phyloP scores from a whole-genome alignment of 92 coral and sea anemone species.

The Siderastrea siderea region DNA sequence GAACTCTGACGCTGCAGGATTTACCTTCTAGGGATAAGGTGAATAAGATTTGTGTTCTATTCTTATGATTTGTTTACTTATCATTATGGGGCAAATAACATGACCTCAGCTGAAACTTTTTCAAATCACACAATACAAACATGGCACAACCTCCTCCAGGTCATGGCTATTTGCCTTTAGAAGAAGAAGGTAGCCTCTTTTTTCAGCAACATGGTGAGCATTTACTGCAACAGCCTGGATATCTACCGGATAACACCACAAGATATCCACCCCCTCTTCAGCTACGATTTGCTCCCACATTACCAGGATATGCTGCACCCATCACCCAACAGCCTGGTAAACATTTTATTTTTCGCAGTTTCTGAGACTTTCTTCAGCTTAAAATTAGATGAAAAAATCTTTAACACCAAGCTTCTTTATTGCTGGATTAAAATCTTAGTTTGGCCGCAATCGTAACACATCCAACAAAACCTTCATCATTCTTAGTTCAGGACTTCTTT shows the following conservation, averaged over 20 bases:
- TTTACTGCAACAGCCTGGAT: slow-evolving; percentile 73
- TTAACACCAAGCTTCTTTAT: background rate
- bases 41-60: background rate
- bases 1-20: background rate
- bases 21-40: slow-evolving; percentile 13
- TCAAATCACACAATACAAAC: background rate
- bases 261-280: slow-evolving; percentile 44
- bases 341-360: slow-evolving; percentile 1
- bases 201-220: slow-evolving; percentile 71
- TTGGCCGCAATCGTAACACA: background rate
- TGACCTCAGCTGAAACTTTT: too few relatives aligned
- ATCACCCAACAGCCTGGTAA: slow-evolving; percentile 77
- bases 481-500: background rate
- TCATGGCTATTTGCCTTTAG: slow-evolving; percentile 84
- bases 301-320: slow-evolving; percentile 64
- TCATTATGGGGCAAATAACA: background rate
- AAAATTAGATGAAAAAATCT: background rate
- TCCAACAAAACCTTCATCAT: too few relatives aligned
- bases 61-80: background rate
- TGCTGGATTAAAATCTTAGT: background rate
- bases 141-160: slow-evolving; percentile 33
- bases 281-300: slow-evolving; percentile 51
- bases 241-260: slow-evolving; percentile 64
- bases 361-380: background rate
- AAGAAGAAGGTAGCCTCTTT: slow-evolving; percentile 63